Evolutionary conservation across 2,113 vertebrate species (phyloP).

Genomic region (Ameiurus melas): DNA sequence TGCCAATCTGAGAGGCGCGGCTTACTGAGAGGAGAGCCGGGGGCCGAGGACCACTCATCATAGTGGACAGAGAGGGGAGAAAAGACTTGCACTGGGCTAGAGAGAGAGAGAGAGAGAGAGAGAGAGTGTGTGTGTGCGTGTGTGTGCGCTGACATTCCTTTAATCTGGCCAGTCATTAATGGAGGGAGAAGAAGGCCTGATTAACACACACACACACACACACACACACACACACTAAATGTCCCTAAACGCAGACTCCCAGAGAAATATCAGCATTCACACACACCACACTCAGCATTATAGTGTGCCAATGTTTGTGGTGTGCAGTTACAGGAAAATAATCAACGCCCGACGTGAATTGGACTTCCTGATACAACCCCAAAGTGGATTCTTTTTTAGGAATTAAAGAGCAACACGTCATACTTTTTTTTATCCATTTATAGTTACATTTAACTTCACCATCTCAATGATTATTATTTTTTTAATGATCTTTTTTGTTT

Average conservation of each 20-base stretch:
- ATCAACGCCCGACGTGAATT: neutral
- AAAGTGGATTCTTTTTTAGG: neutral
- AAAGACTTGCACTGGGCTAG: neutral
- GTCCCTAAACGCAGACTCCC: neutral
- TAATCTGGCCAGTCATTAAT: neutral
- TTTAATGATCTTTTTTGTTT: too few species aligned
- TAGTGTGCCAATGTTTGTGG: neutral
- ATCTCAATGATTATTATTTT: too few species aligned
- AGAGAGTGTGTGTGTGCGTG: neutral
- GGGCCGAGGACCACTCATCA: constrained; percentile 22
- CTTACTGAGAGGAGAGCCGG: constrained; percentile 13
- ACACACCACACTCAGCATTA: too few species aligned
- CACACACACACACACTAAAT: constrained; percentile 4
- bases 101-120: neutral
- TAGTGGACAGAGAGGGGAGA: constrained; percentile 1
- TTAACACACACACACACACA: constrained; percentile 6
- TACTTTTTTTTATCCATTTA: neutral
- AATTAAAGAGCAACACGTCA: neutral
- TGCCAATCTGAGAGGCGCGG: constrained; percentile 34
- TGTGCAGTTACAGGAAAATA: neutral
- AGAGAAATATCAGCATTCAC: neutral
- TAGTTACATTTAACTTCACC: neutral
- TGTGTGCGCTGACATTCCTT: neutral
- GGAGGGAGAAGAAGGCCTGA: neutral
- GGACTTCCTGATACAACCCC: neutral